A percentile compares a stretch with the other conserved stretches of the same genome.
phyloP scores from a whole-genome alignment of 2,113 vertebrate genomes.

The Crotalus helleri region DNA sequence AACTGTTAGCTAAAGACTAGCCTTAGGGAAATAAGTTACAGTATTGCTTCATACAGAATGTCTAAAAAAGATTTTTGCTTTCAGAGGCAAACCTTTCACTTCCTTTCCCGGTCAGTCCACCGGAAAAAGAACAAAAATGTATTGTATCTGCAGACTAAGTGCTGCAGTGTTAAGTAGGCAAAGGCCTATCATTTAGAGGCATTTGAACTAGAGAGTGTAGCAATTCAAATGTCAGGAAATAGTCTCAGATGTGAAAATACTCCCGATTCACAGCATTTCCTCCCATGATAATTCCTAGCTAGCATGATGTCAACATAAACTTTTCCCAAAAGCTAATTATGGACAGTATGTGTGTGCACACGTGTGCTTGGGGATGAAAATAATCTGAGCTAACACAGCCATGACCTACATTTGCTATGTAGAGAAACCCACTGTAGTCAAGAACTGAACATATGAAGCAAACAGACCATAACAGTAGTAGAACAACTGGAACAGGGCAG shows the following conservation, averaged over 20 bases:
- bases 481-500: neutral
- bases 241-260: neutral
- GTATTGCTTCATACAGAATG: neutral
- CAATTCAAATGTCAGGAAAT: neutral
- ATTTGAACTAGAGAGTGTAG: neutral
- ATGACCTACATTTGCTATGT: neutral
- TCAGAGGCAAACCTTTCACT: neutral
- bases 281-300: neutral
- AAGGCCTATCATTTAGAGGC: neutral
- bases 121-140: neutral
- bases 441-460: neutral
- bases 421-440: neutral
- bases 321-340: neutral
- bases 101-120: neutral
- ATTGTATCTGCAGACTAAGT: neutral
- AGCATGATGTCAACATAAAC: neutral
- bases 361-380: neutral
- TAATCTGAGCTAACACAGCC: too few relatives aligned
- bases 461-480: neutral
- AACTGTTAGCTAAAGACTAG: neutral
- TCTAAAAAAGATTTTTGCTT: neutral
- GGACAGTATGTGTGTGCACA: neutral
- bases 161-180: neutral
- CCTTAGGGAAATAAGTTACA: neutral
- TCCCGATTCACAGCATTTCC: neutral